phyloP scores from a whole-genome alignment of 2,113 vertebrate species.

The Gorsachius goisagi region DNA sequence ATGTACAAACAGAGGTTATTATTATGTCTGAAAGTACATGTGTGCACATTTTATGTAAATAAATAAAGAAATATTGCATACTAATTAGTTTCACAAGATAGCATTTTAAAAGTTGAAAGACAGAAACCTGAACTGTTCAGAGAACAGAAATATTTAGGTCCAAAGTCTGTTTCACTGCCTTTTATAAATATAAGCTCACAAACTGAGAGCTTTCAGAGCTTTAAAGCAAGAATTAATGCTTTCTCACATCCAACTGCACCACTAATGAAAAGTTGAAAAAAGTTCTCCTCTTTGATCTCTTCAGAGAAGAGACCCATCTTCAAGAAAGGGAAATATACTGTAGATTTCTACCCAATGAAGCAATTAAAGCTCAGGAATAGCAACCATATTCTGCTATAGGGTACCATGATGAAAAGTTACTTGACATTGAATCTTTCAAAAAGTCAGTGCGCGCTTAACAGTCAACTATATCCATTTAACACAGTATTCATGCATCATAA shows the following conservation, averaged over 20 bases:
- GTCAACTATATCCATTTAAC: background rate
- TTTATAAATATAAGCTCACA: background rate
- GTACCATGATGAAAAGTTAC: background rate
- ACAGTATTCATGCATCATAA: background rate
- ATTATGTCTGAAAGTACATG: background rate
- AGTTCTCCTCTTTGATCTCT: background rate
- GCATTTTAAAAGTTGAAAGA: background rate
- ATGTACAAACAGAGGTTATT: constrained; percentile 16
- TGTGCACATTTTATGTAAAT: background rate
- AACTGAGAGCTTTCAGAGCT: background rate
- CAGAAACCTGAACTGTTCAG: background rate
- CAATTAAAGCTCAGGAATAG: background rate
- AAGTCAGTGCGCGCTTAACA: background rate
- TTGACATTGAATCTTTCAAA: background rate
- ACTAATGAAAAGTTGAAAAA: background rate
- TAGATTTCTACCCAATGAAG: background rate
- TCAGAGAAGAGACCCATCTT: background rate
- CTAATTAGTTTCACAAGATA: background rate
- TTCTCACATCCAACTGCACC: background rate
- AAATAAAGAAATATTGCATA: background rate
- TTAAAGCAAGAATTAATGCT: background rate
- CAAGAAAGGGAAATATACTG: background rate
- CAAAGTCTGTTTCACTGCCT: background rate
- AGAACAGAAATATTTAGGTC: background rate
- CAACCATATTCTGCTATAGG: background rate